These are phyloP conservation scores for Palaemon carinicauda DNA, from an alignment of 1,140 invertebrate genomes.

Conservation along the genomic window DNA sequence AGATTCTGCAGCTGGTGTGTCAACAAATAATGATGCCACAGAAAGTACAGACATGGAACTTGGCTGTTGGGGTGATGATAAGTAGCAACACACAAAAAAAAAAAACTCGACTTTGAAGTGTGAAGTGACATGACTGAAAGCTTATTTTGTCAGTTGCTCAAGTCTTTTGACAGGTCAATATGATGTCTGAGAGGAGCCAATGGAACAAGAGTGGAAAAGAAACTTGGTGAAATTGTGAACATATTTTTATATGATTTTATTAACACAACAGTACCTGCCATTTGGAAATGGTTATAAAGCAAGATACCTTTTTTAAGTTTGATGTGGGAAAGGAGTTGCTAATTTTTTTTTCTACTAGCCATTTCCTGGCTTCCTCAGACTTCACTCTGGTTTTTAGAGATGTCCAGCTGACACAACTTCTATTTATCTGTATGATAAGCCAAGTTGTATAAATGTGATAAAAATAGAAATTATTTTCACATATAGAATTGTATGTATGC, in stretches of 20 bases:
- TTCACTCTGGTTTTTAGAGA: too few species aligned
- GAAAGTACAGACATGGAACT: neutral
- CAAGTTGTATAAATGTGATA: too few species aligned
- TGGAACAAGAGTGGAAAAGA: neutral
- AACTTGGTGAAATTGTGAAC: neutral
- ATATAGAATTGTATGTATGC: too few species aligned
- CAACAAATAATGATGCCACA: neutral
- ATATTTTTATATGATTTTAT: conserved; percentile 42
- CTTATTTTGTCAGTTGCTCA: conserved; percentile 33
- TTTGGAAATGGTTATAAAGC: conserved; percentile 23
- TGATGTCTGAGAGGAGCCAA: conserved; percentile 5
- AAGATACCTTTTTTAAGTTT: neutral
- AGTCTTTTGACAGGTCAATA: conserved; percentile 1
- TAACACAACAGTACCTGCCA: conserved; percentile 48
- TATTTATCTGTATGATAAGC: too few species aligned
- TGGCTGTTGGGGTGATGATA: neutral
- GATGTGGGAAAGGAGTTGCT: too few species aligned
- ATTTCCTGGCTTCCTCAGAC: too few species aligned
- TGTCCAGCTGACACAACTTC: too few species aligned
- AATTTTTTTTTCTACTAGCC: too few species aligned
- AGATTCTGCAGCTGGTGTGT: neutral
- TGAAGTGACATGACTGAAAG: neutral
- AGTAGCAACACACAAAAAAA: neutral
- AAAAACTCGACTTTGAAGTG: neutral
- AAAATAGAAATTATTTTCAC: too few species aligned